These are phyloP conservation scores for Candidula unifasciata DNA, from an alignment of 2,888 invertebrate genomes.

Conservation along the genomic window DNA sequence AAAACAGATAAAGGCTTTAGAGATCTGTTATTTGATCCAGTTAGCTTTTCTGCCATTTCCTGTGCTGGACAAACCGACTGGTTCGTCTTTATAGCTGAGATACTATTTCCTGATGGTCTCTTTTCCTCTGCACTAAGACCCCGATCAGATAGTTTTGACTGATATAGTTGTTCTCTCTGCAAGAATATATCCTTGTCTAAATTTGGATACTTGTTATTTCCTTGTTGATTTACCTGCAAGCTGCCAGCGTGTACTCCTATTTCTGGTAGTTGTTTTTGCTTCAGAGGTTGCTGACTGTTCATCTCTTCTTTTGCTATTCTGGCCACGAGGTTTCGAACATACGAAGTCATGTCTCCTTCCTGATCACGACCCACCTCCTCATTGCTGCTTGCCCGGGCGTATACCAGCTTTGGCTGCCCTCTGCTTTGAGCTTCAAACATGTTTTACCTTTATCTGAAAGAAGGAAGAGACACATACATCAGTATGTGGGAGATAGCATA, in stretches of 20 bases:
- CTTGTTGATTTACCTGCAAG: background rate
- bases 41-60: background rate
- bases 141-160: background rate
- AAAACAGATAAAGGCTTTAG: background rate
- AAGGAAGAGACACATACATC: background rate
- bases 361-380: background rate
- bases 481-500: background rate
- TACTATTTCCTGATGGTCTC: background rate
- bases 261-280: background rate
- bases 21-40: background rate
- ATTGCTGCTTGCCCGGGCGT: background rate
- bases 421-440: constrained; percentile 24
- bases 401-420: constrained; percentile 36
- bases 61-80: background rate
- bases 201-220: background rate
- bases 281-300: background rate
- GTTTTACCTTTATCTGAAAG: constrained; percentile 9
- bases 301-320: background rate
- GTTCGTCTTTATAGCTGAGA: background rate
- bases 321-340: background rate
- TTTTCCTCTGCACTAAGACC: background rate
- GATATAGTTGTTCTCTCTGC: background rate
- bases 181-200: background rate
- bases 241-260: background rate
- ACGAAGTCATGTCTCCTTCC: background rate